Percentiles rank a stretch among this genome's conserved stretches.
These are phyloP conservation scores for Monarcha castaneiventris DNA, from an alignment of 2,113 vertebrate species.

Conservation along the genomic window DNA sequence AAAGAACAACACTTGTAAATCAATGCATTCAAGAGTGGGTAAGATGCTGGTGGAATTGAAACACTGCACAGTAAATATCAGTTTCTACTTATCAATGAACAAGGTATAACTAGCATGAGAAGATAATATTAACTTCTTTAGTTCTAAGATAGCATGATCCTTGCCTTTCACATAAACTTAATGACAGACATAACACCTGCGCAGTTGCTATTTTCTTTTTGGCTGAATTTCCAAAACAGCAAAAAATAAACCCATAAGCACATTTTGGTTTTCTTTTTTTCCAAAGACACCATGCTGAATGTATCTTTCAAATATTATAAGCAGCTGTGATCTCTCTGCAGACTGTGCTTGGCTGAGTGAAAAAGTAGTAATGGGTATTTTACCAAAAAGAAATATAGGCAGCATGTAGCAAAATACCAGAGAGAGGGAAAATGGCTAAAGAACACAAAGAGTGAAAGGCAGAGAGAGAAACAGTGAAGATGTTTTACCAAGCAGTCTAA, in stretches of 20 bases:
- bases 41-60: not conserved
- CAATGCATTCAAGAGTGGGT: not conserved
- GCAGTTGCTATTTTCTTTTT: not conserved
- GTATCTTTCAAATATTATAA: not conserved
- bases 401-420: not conserved
- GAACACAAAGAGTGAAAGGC: not conserved
- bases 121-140: not conserved
- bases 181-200: not conserved
- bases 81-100: not conserved
- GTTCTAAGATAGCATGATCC: not conserved
- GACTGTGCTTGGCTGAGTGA: not conserved
- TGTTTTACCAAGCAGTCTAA: not conserved
- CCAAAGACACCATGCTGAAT: not conserved
- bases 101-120: not conserved
- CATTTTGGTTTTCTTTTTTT: not conserved
- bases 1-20: constrained; percentile 7
- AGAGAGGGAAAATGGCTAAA: not conserved
- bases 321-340: not conserved
- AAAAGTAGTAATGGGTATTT: not conserved
- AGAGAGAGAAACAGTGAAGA: not conserved
- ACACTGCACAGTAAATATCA: not conserved
- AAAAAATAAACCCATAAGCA: not conserved
- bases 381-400: not conserved
- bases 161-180: not conserved
- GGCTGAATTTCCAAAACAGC: not conserved